These are phyloP conservation scores for Pyrgus malvae DNA, from an alignment of 2,888 invertebrate species.

Conservation along the genomic window DNA sequence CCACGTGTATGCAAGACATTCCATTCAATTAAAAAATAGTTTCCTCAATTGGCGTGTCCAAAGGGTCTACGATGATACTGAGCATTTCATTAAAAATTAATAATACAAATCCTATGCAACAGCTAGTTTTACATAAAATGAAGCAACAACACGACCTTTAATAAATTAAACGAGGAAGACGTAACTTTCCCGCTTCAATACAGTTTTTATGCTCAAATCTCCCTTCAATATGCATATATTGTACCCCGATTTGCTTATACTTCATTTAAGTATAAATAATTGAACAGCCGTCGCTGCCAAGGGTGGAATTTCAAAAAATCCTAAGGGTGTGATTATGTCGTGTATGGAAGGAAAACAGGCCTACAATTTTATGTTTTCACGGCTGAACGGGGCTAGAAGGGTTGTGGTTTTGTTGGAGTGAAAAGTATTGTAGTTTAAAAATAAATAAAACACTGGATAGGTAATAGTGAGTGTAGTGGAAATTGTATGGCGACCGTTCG, in stretches of 20 bases:
- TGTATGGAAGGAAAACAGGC: conserved; percentile 6
- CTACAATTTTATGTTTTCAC: conserved; percentile 7
- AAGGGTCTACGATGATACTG: too few species aligned
- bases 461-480: too few species aligned
- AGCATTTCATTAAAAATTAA: too few species aligned
- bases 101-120: too few species aligned
- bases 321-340: conserved; percentile 18
- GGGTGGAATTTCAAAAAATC: conserved; percentile 12
- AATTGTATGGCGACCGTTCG: too few species aligned
- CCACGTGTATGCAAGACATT: too few species aligned
- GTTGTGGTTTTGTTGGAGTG: background rate
- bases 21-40: too few species aligned
- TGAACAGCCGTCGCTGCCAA: conserved; percentile 3
- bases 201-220: background rate
- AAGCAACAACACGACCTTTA: background rate
- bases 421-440: too few species aligned
- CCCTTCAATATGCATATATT: conserved; percentile 4
- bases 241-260: conserved; percentile 10
- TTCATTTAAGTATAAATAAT: conserved; percentile 19
- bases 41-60: too few species aligned
- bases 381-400: background rate
- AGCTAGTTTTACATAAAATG: too few species aligned
- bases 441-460: too few species aligned
- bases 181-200: background rate
- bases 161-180: background rate